Conservation (phyloP, 2,113 vertebrate species). For the Hydropotes inermis region DNA sequence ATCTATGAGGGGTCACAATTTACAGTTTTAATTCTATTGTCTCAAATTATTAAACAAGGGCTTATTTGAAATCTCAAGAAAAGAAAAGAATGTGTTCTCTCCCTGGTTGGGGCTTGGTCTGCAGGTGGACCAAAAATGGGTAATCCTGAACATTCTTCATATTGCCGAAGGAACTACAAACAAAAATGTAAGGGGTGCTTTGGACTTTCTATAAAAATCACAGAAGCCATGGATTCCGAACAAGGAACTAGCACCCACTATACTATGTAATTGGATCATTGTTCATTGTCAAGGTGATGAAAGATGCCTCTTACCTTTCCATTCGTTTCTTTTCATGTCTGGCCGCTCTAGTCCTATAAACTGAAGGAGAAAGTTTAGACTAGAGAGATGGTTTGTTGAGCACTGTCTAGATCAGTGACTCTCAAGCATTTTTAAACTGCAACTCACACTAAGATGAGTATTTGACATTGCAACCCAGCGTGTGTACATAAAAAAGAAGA, state of each 20-base stretch:
- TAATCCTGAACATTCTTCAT: not conserved
- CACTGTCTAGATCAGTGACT: not conserved
- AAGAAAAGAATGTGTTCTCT: not conserved
- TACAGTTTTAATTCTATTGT: constrained; percentile 51
- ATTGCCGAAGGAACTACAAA: not conserved
- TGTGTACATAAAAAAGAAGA: not conserved
- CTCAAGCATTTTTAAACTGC: not conserved
- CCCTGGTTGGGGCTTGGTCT: not conserved
- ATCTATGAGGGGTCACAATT: not conserved
- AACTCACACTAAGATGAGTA: not conserved
- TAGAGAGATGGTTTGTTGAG: not conserved
- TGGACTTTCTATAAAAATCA: not conserved
- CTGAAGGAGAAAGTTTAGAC: not conserved
- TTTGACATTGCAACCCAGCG: not conserved
- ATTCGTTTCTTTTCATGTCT: not conserved
- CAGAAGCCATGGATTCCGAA: not conserved
- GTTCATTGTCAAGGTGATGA: not conserved
- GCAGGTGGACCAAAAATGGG: not conserved
- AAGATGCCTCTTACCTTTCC: not conserved
- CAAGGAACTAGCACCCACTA: not conserved
- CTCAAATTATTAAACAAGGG: constrained; percentile 44
- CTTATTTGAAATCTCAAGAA: constrained; percentile 27
- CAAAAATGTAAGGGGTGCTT: not conserved
- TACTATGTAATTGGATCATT: not conserved
- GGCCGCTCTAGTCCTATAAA: not conserved